A percentile compares a stretch with the other conserved stretches of the same genome.
Conservation (phyloP, 2,113 vertebrate species). For the Polypterus senegalus region DNA sequence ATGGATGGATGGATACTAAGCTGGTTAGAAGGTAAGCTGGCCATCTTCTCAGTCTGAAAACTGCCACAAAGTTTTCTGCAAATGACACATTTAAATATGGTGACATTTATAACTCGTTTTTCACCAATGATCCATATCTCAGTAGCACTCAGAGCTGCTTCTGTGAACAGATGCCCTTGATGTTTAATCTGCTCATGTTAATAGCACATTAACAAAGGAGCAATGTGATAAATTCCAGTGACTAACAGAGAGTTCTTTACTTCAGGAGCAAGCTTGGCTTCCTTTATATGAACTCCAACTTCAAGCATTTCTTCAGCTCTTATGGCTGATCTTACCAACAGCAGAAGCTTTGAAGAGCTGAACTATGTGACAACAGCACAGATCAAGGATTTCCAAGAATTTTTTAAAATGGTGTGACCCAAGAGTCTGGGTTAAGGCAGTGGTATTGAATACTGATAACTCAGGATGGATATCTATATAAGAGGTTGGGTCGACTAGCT, state of each 20-base stretch:
- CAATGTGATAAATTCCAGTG: background rate
- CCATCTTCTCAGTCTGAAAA: background rate
- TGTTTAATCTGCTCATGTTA: slow-evolving; percentile 7
- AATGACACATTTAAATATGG: background rate
- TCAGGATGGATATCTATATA: slow-evolving; percentile 9
- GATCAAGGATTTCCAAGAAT: slow-evolving; percentile 7
- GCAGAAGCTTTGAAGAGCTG: background rate
- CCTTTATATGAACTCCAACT: too few relatives aligned
- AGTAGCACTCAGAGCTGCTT: background rate
- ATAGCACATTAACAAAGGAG: slow-evolving; percentile 4
- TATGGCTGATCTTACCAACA: too few relatives aligned
- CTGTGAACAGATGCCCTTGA: slow-evolving; percentile 8
- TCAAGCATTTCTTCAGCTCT: too few relatives aligned
- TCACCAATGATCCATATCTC: slow-evolving; percentile 5
- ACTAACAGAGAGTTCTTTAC: too few relatives aligned
- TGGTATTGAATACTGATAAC: background rate
- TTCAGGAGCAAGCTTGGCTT: too few relatives aligned
- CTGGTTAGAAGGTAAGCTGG: background rate
- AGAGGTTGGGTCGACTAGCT: slow-evolving; percentile 2
- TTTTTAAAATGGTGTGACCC: slow-evolving; percentile 4
- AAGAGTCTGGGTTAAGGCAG: background rate
- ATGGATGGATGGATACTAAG: background rate
- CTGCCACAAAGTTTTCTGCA: background rate
- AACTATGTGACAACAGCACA: slow-evolving; percentile 9
- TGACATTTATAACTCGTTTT: background rate